A percentile compares a stretch with the other conserved stretches of the same genome.
Conservation (phyloP, 2,797 vertebrate genomes). For the Ateles fusciceps region DNA sequence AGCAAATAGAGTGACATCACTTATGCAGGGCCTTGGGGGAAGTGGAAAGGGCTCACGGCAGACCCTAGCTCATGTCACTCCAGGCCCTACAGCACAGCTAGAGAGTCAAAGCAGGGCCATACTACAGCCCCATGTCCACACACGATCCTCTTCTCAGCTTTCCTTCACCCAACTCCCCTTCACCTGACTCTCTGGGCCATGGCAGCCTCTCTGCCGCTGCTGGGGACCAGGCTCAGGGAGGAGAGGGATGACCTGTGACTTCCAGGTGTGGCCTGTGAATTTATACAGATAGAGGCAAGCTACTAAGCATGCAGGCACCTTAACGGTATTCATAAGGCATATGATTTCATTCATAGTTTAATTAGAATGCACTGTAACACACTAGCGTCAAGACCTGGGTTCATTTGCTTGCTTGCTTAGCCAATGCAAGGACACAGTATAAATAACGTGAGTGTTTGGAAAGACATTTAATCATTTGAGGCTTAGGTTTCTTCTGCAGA, state of each 20-base stretch:
- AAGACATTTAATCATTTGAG: neutral
- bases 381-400: neutral
- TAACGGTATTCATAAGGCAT: neutral
- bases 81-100: neutral
- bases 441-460: slow-evolving; percentile 36
- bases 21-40: neutral
- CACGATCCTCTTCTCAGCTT: neutral
- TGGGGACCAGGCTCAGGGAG: neutral
- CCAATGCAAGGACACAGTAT: neutral
- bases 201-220: neutral
- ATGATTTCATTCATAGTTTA: neutral
- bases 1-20: neutral
- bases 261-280: neutral
- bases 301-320: neutral
- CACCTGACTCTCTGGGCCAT: neutral
- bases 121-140: neutral
- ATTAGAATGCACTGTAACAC: neutral
- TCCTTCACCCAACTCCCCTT: neutral
- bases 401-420: neutral
- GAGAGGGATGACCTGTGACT: neutral
- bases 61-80: neutral
- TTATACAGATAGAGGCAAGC: neutral
- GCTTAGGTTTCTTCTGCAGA: neutral
- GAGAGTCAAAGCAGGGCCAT: neutral
- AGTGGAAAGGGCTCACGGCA: neutral